phyloP scores from a whole-genome alignment of 2,888 invertebrate genomes.

The Lepidochrysops patricia region DNA sequence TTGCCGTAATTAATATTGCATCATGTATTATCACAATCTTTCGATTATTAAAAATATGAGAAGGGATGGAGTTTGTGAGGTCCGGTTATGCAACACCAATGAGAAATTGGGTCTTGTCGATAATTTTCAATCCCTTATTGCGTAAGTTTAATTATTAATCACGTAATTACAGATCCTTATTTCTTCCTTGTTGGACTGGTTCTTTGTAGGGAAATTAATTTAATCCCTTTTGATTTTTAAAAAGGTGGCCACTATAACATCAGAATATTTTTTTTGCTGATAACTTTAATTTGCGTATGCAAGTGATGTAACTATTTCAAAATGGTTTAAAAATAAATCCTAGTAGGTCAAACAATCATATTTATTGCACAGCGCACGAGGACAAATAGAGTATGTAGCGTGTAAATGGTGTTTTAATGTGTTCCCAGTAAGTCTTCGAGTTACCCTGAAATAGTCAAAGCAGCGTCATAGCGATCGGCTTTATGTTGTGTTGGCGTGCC shows the following conservation, averaged over 20 bases:
- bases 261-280: too few species aligned
- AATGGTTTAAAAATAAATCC: neutral
- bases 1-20: conserved; percentile 10
- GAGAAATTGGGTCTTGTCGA: neutral
- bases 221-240: too few species aligned
- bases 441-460: conserved; percentile 6
- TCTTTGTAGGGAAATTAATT: too few species aligned
- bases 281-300: too few species aligned
- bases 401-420: conserved; percentile 5
- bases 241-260: too few species aligned
- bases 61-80: neutral
- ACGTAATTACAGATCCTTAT: neutral
- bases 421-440: neutral
- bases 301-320: too few species aligned
- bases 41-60: neutral
- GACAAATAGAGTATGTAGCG: neutral
- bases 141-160: neutral
- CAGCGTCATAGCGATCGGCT: conserved; percentile 3
- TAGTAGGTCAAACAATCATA: neutral
- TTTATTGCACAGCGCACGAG: neutral
- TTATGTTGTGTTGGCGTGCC: conserved; percentile 10
- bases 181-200: neutral
- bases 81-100: neutral
- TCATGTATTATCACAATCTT: conserved; percentile 11
- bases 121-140: neutral